Conservation (phyloP, 1,140 invertebrate species). For the Hycleus cichorii region DNA sequence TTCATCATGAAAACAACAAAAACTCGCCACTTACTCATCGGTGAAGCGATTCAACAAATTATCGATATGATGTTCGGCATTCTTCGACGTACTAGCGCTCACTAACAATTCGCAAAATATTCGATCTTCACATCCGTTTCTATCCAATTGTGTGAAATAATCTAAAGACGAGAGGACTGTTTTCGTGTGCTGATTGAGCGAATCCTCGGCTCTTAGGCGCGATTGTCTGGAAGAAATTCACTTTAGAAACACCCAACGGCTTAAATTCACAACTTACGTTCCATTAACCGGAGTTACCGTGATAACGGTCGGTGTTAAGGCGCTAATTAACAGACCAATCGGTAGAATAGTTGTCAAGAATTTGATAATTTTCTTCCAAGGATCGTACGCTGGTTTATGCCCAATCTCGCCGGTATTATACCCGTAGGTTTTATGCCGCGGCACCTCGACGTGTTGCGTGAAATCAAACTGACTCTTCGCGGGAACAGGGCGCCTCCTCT, state of each 20-base stretch:
- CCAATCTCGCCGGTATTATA: neutral
- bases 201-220: constrained; percentile 21
- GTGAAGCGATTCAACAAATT: constrained; percentile 33
- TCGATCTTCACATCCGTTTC: constrained; percentile 37
- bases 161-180: constrained; percentile 24
- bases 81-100: constrained; percentile 26
- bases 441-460: neutral
- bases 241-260: neutral
- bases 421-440: constrained; percentile 7
- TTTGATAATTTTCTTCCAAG: constrained; percentile 46
- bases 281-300: constrained; percentile 40
- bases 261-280: constrained; percentile 26
- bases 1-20: neutral
- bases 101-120: constrained; percentile 38
- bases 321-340: constrained; percentile 49
- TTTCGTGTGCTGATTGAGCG: constrained; percentile 10
- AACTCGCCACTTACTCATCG: constrained; percentile 26
- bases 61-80: constrained; percentile 28
- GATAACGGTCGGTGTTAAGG: constrained; percentile 48
- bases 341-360: constrained; percentile 49
- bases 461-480: constrained; percentile 11
- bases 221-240: constrained; percentile 9
- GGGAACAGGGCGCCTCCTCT: neutral
- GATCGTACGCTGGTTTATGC: constrained; percentile 8
- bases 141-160: constrained; percentile 26